phyloP scores from a whole-genome alignment of 2,113 vertebrate genomes.

The Pteropus alecto region DNA sequence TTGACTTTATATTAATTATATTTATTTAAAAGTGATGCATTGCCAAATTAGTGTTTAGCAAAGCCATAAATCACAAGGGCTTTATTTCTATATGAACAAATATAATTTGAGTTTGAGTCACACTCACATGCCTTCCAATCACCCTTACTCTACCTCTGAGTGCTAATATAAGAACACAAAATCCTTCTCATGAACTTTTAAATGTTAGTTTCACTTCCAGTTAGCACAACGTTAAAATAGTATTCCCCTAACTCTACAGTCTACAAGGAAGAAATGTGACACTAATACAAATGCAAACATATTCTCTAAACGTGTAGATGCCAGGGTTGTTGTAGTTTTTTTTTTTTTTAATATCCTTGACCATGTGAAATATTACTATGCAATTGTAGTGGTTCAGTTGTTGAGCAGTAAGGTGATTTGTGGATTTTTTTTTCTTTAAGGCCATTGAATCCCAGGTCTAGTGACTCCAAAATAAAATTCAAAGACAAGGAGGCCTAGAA shows the following conservation, averaged over 20 bases:
- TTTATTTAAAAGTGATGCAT: neutral
- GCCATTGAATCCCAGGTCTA: neutral
- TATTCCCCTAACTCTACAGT: conserved; percentile 7
- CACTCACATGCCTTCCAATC: conserved; percentile 12
- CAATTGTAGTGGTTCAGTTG: neutral
- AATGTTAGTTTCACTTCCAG: conserved; percentile 62
- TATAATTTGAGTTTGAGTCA: conserved; percentile 23
- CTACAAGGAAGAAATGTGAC: conserved; percentile 5
- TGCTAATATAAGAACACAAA: conserved; percentile 32
- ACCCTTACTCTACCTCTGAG: conserved; percentile 8
- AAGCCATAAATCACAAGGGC: neutral
- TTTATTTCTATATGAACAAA: conserved; percentile 22
- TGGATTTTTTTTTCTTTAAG: neutral
- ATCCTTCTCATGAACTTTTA: conserved; percentile 42
- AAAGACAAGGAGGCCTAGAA: neutral
- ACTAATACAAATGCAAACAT: conserved; percentile 16
- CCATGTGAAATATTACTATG: neutral
- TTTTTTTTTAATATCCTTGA: neutral
- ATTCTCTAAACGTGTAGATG: neutral
- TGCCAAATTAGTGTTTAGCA: conserved; percentile 2
- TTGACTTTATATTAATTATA: neutral
- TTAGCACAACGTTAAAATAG: conserved; percentile 49
- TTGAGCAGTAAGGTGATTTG: neutral
- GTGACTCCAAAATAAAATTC: conserved; percentile 10
- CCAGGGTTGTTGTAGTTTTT: neutral